Base-by-base conservation (phyloP, 1,140 invertebrate genomes). In the Tyrophagus putrescentiae region DNA sequence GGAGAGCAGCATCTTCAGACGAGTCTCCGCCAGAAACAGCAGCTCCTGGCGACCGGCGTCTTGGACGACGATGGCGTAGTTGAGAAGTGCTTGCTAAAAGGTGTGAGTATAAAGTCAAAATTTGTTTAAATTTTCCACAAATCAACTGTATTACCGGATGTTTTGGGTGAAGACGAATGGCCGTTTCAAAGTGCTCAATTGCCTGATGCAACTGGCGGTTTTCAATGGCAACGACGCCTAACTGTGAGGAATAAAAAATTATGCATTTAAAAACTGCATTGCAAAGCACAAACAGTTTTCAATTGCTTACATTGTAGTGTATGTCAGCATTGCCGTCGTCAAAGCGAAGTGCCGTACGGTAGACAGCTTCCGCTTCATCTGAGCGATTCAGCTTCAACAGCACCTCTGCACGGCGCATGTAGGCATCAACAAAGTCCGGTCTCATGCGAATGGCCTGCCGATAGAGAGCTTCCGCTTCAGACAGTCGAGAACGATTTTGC, bases 311-410 rank as follows among this genome's bases (percentile, higher is more conserved):
- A 74, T 97, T 97, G 69, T 96, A 97, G 73, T 95, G 93, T 67
- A 97, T 91, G 71, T 96, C 93, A 2, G 93, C 88, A 77, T 96
- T 95, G 66, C 84, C 85, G 67, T 83, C 88, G 70, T 95, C 91
- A 73, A 93, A 92, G 64, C 88, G 80, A 23, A 96, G 72, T 0
- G 92, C 93, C 70, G 84, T 78, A 70, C 94, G 87, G 69, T 96
- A 98, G 25, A 94, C 88, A 70, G 92, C 84, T 71, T 91, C 85
- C 0, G 93, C 93, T 72, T 96, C 91, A 68, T 89, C 84, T 4
- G 88, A 92, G 62, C 89, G 71, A 74, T 93, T 93, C 67, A 96
- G 76, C 75, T 94, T 95, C 68, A 97, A 87, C 42, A 95, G 78
- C 70, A 97, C 87, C 74, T 96, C 92, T 0, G 91, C 92, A 53